Evolutionary conservation across 2,888 invertebrate genomes (phyloP), one percentile per base, ranked within the genome.

Genomic region (Troides oblongomaculatus): DNA sequence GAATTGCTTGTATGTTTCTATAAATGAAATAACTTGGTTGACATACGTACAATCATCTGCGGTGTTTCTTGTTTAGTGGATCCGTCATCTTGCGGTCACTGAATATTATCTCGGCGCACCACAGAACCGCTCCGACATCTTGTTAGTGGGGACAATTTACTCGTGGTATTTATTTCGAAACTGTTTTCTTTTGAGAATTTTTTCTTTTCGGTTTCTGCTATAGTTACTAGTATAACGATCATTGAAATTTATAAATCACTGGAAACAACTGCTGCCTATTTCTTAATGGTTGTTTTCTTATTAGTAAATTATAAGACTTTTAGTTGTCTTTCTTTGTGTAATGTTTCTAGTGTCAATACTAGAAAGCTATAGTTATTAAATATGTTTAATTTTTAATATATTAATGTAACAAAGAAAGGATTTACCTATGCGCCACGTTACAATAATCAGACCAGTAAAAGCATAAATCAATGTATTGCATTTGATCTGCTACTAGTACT

Each of bases 61-160:
- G 79, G 79, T 77, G 74, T 77, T 76, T 71, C 85, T 85, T 76
- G 84, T 87, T 86, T 80, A 78, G 77, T 78, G 72, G 74, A 76
- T 67, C 84, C 80, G 81, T 82, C 84, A 79, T 84, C 79, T 87
- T 84, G 85, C 77, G 89, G 89, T 89, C 77, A 74, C 75, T 76
- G 75, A 76, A 76, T 79, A 85, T 86, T 84, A 86, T 79, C 78
- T 78, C 73, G 73, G 74, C 68, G 72, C 72, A 82, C 83, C 84
- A 77, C 83, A 82, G 76, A 78, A 81, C 79, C 73, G 75, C 75
- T 74, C 72, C 73, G 71, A 75, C 74, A 72, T 83, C 89, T 89
- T 82, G 90, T 90, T 88, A 88, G 81, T 73, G 77, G 79, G 76
- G 86, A 87, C 87, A 88, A 88, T 85, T 85, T 84, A 78, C 72